Base-by-base conservation (phyloP, 2,888 invertebrate species). In the Gortyna flavago region DNA sequence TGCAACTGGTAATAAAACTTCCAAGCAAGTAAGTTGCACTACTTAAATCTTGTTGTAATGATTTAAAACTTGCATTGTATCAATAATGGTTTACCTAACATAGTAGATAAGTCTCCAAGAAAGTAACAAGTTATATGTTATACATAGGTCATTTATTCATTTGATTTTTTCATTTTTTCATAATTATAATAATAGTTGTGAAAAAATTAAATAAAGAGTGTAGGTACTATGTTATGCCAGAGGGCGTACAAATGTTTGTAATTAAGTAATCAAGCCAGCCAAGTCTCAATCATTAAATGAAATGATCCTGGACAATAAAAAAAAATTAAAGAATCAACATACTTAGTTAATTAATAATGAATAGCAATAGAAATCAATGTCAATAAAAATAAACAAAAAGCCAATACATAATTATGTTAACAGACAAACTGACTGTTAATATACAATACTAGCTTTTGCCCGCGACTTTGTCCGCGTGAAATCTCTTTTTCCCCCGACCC, bases 11-110 rank as follows among this genome's bases (percentile, higher is more conserved):
- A 54, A 80, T 54, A 74, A 81, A 73, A n/a, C 29, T 25, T 62
- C 8, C 3, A 35, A 25, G 59, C 48, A 69, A 62, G 41, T 69
- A 41, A 62, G n/a, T 77, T 54, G 51, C 32, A 62, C 41, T 62
- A n/a, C n/a, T n/a, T n/a, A 29, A 54, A 71, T 21, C 16, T 51
- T 69, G 62, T 81, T 72, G 48, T 16, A 61, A 44, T 61, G 32
- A 29, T 70, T 80, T 80, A 54, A 62, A 54, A 38, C 16, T 62
- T 54, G 11, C 32, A 25, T 64, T 77, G 64, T 76, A 35, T 77
- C 25, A 38, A 29, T 74, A 75, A 59, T 44, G 21, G n/a, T n/a
- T 61, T 38, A 73, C 8, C 18, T 54, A 61, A 41, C 62, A 51
- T 76, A 51, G 51, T 75, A 62, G 61, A 38, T 25, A 18, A 9